Base-by-base conservation (phyloP, 1,140 invertebrate species). In the Bombyx mori region DNA sequence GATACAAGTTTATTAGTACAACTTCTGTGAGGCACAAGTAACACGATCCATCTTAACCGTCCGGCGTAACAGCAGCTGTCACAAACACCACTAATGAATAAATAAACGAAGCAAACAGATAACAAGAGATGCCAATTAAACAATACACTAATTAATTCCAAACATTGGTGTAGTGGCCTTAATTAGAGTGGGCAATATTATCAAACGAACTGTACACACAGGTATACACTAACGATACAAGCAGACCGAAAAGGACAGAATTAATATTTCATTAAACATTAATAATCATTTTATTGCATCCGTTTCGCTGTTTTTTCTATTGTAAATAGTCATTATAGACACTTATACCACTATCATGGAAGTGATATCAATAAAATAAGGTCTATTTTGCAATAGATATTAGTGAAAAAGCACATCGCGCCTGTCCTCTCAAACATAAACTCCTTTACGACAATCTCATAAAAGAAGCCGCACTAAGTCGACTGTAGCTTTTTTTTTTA, bases 71-170 rank as follows among this genome's bases (percentile, higher is more conserved):
- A 80, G 77, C 73, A 74, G 73, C 79, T 83, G 79, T 85, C 83
- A 82, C 77, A 81, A 81, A 79, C 78, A 79, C 75, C 74, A 74
- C 84, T 87, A 87, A 85, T 84, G 80, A 86, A 87, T 87, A 85
- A 85, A 83, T 87, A 87, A 84, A 79, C 75, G 75, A 80, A 81
- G 81, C 80, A 83, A 85, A 87, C 80, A 87, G 81, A 87, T 87
- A 87, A 87, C 84, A 87, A 85, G 80, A 87, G 84, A 87, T 84
- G 81, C 82, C 84, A 87, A 87, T 87, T 87, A 85, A 85, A 87
- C 82, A 87, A 87, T 87, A 84, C 80, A 80, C 79, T 87, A 87
- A 87, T 87, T 87, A 87, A 85, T 87, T 82, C 80, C 82, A 87
- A 87, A 87, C 84, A 85, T 84, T 82, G 81, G 75, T 87, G 80